These are phyloP conservation scores for Carlito syrichta DNA, from an alignment of 2,113 vertebrate species.

Conservation along the genomic window DNA sequence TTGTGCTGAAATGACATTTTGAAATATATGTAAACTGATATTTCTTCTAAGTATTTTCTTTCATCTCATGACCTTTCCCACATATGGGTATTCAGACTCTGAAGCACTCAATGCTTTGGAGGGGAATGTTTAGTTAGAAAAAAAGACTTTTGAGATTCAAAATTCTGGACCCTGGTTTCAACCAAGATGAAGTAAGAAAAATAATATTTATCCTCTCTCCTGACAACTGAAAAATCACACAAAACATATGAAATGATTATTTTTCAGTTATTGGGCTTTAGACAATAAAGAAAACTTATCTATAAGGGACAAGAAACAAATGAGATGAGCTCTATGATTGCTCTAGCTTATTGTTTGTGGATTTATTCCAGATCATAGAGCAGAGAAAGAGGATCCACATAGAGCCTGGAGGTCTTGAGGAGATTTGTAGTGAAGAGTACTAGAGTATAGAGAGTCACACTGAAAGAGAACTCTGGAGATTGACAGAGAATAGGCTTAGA, in stretches of 20 bases:
- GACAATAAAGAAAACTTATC: neutral
- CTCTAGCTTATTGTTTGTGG: neutral
- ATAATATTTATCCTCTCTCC: neutral
- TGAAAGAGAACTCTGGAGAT: neutral
- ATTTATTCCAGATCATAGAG: neutral
- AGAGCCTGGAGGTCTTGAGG: neutral
- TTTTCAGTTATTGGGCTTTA: neutral
- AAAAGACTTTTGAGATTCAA: neutral
- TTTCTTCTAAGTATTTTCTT: neutral
- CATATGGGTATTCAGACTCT: neutral
- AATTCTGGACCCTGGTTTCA: neutral
- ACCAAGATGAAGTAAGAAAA: neutral
- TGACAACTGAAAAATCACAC: neutral
- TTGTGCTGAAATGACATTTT: neutral
- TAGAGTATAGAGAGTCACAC: neutral
- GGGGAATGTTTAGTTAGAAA: neutral
- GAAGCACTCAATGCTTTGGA: neutral
- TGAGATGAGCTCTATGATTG: accelerated
- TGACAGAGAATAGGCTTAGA: no score
- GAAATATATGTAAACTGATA: neutral
- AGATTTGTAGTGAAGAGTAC: neutral
- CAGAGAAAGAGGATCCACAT: neutral
- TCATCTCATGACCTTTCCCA: neutral
- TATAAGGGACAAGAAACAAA: no score
- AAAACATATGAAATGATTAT: neutral